Conservation (phyloP, 2,113 vertebrate genomes). For the Thalassarche chlororhynchos region DNA sequence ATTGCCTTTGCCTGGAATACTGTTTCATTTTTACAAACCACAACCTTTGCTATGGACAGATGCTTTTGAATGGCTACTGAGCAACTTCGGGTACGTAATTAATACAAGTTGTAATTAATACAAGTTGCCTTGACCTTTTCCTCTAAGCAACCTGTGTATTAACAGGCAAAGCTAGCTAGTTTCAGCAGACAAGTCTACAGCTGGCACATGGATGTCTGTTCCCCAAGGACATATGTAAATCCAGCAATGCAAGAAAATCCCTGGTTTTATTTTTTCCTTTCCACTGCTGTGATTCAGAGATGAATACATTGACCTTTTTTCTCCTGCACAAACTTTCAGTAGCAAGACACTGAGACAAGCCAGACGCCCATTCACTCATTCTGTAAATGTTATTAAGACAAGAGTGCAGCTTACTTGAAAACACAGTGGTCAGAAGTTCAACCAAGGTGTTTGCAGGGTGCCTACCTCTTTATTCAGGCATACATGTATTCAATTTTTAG, state of each 20-base stretch:
- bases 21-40: not conserved
- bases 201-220: not conserved
- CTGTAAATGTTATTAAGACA: not conserved
- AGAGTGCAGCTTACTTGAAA: not conserved
- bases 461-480: not conserved
- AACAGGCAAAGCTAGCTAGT: not conserved
- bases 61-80: not conserved
- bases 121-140: constrained; percentile 29
- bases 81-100: not conserved
- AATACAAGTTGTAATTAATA: not conserved
- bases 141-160: not conserved
- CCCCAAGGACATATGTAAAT: constrained; percentile 45
- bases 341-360: not conserved
- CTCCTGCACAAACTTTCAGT: not conserved
- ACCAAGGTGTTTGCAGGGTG: not conserved
- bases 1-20: not conserved
- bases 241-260: not conserved
- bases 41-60: not conserved
- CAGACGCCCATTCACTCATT: not conserved
- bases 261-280: not conserved
- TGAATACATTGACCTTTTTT: constrained; percentile 53
- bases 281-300: not conserved
- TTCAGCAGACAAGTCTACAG: not conserved
- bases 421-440: not conserved
- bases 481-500: not conserved